These are phyloP conservation scores for Theocolax elegans DNA, from an alignment of 1,140 invertebrate species.

Conservation along the genomic window DNA sequence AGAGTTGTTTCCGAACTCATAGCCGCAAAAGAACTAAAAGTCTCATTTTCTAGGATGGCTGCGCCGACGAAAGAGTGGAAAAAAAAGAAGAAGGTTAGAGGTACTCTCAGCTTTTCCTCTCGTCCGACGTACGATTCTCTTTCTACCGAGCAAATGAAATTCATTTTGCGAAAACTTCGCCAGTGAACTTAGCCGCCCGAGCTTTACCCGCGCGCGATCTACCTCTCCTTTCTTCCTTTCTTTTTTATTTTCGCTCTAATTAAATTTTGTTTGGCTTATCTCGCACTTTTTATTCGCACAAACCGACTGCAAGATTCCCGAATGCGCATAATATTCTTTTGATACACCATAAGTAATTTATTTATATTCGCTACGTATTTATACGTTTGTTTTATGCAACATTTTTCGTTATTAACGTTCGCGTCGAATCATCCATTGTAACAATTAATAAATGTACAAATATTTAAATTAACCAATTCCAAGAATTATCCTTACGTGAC, in stretches of 20 bases:
- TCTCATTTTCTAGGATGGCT: constrained; percentile 20
- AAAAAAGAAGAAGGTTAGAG: neutral
- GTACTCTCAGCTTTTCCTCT: neutral
- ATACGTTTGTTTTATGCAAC: too few species aligned
- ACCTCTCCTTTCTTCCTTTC: neutral
- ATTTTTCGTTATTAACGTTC: too few species aligned
- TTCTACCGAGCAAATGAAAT: constrained; percentile 19
- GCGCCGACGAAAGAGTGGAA: neutral
- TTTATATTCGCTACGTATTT: too few species aligned
- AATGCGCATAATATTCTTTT: neutral
- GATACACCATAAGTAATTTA: neutral
- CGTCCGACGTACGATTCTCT: constrained; percentile 6
- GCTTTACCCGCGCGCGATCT: neutral
- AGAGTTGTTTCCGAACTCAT: constrained; percentile 23
- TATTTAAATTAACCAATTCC: too few species aligned
- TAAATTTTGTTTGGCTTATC: constrained; percentile 23
- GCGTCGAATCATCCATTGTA: too few species aligned
- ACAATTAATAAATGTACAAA: too few species aligned
- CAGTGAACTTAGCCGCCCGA: neutral
- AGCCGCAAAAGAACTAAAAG: constrained; percentile 18
- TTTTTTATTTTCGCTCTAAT: constrained; percentile 2
- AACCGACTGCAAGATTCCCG: neutral
- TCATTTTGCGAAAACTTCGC: constrained; percentile 21
- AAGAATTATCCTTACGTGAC: too few species aligned
- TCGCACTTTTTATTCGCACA: neutral